Evolutionary conservation across 2,888 invertebrate species (phyloP), one percentile per base, ranked within the genome.

Genomic region (Sinhomidia bicolor): DNA sequence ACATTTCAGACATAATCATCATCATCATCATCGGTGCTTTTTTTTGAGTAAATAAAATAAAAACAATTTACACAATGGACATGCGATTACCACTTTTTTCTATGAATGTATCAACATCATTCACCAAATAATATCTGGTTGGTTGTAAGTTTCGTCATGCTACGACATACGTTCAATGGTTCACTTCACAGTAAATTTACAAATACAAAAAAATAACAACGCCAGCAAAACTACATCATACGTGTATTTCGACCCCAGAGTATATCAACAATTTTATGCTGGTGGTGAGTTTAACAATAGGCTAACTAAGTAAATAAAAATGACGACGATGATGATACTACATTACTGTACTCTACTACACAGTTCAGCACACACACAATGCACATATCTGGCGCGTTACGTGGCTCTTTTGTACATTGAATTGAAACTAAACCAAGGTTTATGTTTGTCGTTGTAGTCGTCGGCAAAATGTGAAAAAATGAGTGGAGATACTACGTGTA

Each of bases 41-140:
- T 51, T 41, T 32, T 36, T 85, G 26, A 3, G 29, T 76, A 85
- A 85, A 85, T 78, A n/a, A n/a, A n/a, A n/a, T n/a, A n/a, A 85
- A 78, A 78, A 78, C 85, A 85, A 85, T 85, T 85, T 65, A 85
- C 78, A 85, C 85, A 85, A 85, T 85, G 85, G 85, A 65, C 78
- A 85, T 85, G 78, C 85, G 51, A 85, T 81, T 57, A 78, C 76
- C 26, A 47, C 26, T 47, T 44, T 74, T 76, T 78, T 78, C 26
- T 78, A 12, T 78, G 26, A 47, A 23, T 2, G 23, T 41, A 32
- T 14, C 3, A 12, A 17, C 68, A 32, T 10, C 47, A 26, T 29
- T 65, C 7, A 12, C 17, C 41, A 71, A 32, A 36, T 20, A n/a
- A 10, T 26, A 65, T 12, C n/a, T 51, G 17, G 51, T 12, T 51